Conservation (phyloP, 2,797 vertebrate species). For the Gallinago stenura region DNA sequence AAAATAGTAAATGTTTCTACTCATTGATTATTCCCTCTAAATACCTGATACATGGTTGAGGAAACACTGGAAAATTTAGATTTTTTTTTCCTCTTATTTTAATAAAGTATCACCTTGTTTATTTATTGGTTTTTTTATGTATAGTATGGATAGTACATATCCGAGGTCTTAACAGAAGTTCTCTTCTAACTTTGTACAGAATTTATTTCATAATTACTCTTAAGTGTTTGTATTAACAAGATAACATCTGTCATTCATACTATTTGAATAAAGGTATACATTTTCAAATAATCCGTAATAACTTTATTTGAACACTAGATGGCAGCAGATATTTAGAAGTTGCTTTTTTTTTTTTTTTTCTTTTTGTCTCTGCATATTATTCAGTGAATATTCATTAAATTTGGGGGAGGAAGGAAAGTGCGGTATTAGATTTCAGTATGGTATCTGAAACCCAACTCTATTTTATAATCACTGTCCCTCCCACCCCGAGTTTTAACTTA, state of each 20-base stretch:
- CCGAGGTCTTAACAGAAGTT: not conserved
- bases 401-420: not conserved
- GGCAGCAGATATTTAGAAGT: conserved; percentile 76
- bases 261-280: not conserved
- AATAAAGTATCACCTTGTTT: not conserved
- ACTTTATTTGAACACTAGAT: conserved; percentile 65
- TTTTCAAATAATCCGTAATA: not conserved
- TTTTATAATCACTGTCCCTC: not conserved
- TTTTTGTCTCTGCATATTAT: conserved; percentile 48
- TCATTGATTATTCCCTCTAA: not conserved
- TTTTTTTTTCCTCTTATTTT: not conserved
- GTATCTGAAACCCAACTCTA: not conserved
- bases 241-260: not conserved
- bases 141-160: not conserved
- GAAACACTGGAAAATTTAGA: not conserved
- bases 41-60: not conserved
- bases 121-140: not conserved
- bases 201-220: not conserved
- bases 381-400: conserved; percentile 16
- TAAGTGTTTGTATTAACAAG: not conserved
- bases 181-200: not conserved
- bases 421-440: not conserved
- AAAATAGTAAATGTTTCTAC: not conserved
- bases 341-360: not conserved
- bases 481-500: not conserved